Evolutionary conservation across 2,888 invertebrate genomes (phyloP), one percentile per base, ranked within the genome.

Genomic region (Hirtodrosophila duncani): DNA sequence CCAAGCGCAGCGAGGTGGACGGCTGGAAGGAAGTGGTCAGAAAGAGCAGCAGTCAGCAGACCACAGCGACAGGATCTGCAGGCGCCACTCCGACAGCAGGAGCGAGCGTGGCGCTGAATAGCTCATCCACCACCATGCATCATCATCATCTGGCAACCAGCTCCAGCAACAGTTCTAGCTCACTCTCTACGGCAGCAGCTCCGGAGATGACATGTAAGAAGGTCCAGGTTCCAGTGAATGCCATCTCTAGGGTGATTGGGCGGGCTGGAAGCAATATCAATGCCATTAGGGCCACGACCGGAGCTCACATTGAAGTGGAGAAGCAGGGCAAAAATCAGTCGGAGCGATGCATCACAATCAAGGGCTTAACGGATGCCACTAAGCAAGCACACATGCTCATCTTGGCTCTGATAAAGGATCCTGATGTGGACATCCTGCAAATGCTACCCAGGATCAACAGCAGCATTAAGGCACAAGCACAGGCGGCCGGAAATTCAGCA

Each of bases 181-280:
- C 82, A 1, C 57, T 83, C n/a, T 55, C 79, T 0, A 6, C 56
- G 5, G 21, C 56, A 1, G 16, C 65, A 3, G 65, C 67, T 2
- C 83, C 85, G 4, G 87, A 87, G 62, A 85, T 85, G 80, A 85
- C 93, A 8, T 92, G 93, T 67, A 97, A 97, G 88, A 97, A 97
- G 88, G 96, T 99, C 31, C 93, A 94, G 9, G 98, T 99, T 52
- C 96, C 97, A 42, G 92, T 96, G 14, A 94, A 94, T 86, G 98
- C 97, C 31, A 98, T 99, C 58, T 97, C 98, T 52, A 91, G 99
- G 44, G 98, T 99, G 39, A 99, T 99, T 83, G 99, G 99, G 0
- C 92, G 99, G 75, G 97, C 95, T 18, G 99, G 99, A 36, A 95
- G 94, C 88, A 99, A 99, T 88, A 98, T 99, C 82, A 99, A 99